Percentiles rank a stretch among this genome's conserved stretches.
phyloP scores from a whole-genome alignment of 2,113 vertebrate species.

The Polyodon spathula region DNA sequence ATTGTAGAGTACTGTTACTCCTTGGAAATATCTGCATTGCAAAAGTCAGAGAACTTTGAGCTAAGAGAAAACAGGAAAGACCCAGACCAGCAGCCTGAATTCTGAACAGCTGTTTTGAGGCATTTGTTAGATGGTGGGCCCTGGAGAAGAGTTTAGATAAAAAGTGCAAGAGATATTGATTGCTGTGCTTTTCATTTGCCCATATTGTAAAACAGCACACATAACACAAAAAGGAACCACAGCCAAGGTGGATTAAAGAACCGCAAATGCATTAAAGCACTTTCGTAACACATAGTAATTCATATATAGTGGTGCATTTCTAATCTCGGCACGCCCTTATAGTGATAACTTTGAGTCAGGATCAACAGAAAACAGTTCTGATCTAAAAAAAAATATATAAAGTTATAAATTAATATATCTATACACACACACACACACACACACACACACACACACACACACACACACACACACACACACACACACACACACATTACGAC shows the following conservation, averaged over 20 bases:
- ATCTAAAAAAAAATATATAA: too few relatives aligned
- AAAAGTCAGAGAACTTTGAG: conserved; percentile 2
- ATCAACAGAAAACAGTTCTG: too few relatives aligned
- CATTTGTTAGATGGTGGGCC: conserved; percentile 35
- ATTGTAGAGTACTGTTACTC: too few relatives aligned
- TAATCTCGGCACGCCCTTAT: too few relatives aligned
- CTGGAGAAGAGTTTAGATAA: conserved; percentile 53
- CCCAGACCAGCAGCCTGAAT: conserved; percentile 3
- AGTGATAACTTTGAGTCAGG: too few relatives aligned
- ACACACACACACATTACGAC: too few relatives aligned
- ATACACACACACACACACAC: too few relatives aligned
- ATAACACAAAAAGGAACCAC: conserved; percentile 44
- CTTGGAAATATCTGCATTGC: neutral
- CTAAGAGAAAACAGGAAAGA: neutral
- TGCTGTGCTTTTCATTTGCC: conserved; percentile 54
- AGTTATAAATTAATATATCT: too few relatives aligned
- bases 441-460: too few relatives aligned
- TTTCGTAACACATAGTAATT: conserved; percentile 46
- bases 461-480: too few relatives aligned
- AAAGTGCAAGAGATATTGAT: conserved; percentile 64
- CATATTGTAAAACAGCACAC: conserved; percentile 47
- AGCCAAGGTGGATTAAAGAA: conserved; percentile 35
- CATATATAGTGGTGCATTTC: conserved; percentile 27
- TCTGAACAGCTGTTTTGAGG: conserved; percentile 31
- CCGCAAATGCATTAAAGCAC: conserved; percentile 44